Evolutionary conservation across 2,113 vertebrate genomes (phyloP).

Genomic region (Macaca mulatta): DNA sequence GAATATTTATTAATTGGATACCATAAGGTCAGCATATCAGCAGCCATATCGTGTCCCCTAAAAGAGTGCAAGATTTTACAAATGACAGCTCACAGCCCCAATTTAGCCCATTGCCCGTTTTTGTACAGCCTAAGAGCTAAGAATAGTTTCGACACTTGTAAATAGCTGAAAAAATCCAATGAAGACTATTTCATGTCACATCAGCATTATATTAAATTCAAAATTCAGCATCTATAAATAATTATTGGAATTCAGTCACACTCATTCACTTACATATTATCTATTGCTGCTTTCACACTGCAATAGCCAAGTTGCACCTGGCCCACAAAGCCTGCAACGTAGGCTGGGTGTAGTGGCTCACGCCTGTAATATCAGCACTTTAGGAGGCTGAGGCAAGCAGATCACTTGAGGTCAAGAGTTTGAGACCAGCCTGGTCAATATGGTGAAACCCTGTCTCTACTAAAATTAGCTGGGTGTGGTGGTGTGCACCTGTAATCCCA

Average conservation of each 20-base stretch:
- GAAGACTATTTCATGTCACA: background rate
- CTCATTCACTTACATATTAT: background rate
- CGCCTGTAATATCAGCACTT: too few relatives aligned
- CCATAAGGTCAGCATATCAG: background rate
- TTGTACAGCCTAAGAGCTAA: background rate
- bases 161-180: background rate
- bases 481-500: too few relatives aligned
- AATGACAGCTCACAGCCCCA: background rate
- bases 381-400: too few relatives aligned
- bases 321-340: background rate
- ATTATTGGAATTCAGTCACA: background rate
- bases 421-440: background rate
- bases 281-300: background rate
- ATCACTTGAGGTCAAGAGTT: too few relatives aligned
- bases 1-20: background rate
- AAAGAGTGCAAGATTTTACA: background rate
- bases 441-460: too few relatives aligned
- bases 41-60: background rate
- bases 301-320: rapidly evolving
- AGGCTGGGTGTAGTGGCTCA: too few relatives aligned
- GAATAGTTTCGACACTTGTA: background rate
- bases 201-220: background rate
- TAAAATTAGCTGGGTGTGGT: too few relatives aligned
- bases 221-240: background rate
- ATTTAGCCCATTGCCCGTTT: background rate